Base-by-base conservation (phyloP, 2,113 vertebrate species). In the Nothoprocta perdicaria region DNA sequence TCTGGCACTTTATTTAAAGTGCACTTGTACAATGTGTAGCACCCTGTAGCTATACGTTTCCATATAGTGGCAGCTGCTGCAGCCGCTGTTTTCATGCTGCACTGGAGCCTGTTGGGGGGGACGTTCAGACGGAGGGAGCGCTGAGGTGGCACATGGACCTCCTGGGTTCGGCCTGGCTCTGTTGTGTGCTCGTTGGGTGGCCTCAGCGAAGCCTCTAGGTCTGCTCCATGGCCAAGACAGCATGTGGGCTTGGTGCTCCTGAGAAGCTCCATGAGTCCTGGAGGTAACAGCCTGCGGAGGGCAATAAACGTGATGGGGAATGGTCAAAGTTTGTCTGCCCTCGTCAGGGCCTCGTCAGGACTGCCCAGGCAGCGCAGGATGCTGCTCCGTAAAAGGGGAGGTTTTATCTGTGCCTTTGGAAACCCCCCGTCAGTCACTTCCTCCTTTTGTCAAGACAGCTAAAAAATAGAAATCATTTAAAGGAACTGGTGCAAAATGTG, bases 391-490 rank as follows among this genome's bases (percentile, higher is more conserved):
- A 48, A 63, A 92, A 55, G 22, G 16, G 48, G 21, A 83, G 29
- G 8, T 76, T 89, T 91, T 66, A 29, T 82, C 40, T 1, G 6
- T 38, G 87, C 4, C 0, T 88, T 81, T 96, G 95, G 93, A 96
- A 95, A 95, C 50, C 86, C 5, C 14, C 0, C 0, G 63, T 16
- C 66, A 61, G 61, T 43, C 58, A 90, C 89, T 96, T 96, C 96
- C 92, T 95, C 90, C 88, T 95, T 95, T 95, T 0, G 0, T 33
- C 66, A 62, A 41, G 38, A 23, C 74, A 62, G 69, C 46, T 72
- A 62, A 86, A 89, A 93, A 84, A 53, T 60, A 93, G 86, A 75
- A 89, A 86, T 58, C 29, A 22, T 84, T 94, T 94, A 81, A 89
- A 86, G 95, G 96, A 96, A 96, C 87, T n/a, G 40, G 52, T 35